phyloP scores from a whole-genome alignment of 1,140 invertebrate species.

The Pachyrhynchus sulphureomaculatus region DNA sequence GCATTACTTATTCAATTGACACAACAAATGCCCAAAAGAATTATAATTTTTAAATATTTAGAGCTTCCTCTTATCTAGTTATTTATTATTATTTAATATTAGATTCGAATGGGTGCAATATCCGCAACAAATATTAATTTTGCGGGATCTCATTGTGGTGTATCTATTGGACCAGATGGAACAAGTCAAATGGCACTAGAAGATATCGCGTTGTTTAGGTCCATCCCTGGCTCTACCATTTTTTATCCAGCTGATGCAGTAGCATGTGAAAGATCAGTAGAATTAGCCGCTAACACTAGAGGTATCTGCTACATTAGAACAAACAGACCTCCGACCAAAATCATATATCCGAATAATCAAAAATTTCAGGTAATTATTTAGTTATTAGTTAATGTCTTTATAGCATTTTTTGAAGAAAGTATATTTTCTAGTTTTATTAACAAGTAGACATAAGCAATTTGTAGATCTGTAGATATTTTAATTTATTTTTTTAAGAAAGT shows the following conservation, averaged over 20 bases:
- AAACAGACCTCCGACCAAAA: slow-evolving; percentile 83
- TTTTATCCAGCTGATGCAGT: slow-evolving; percentile 98
- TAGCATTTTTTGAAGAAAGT: too few species aligned
- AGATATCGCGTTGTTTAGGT: slow-evolving; percentile 94
- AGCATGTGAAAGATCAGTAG: slow-evolving; percentile 87
- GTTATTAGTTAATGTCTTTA: not conserved
- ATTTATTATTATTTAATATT: too few species aligned
- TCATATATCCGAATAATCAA: slow-evolving; percentile 88
- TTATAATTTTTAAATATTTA: too few species aligned
- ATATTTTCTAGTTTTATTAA: too few species aligned
- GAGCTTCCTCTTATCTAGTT: too few species aligned
- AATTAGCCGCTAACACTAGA: slow-evolving; percentile 94
- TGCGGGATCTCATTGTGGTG: slow-evolving; percentile 93
- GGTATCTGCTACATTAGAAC: slow-evolving; percentile 96
- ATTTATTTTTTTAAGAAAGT: too few species aligned
- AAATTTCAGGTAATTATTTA: slow-evolving; percentile 65
- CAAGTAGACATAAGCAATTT: too few species aligned
- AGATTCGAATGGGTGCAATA: slow-evolving; percentile 98
- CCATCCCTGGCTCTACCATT: slow-evolving; percentile 88
- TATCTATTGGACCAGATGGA: slow-evolving; percentile 95
- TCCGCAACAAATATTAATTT: slow-evolving; percentile 98
- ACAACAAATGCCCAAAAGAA: too few species aligned
- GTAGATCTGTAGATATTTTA: too few species aligned
- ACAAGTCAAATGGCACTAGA: slow-evolving; percentile 99
- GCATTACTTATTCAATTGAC: too few species aligned